Conservation (phyloP, 2,797 vertebrate species). For the Tragelaphus oryx region DNA sequence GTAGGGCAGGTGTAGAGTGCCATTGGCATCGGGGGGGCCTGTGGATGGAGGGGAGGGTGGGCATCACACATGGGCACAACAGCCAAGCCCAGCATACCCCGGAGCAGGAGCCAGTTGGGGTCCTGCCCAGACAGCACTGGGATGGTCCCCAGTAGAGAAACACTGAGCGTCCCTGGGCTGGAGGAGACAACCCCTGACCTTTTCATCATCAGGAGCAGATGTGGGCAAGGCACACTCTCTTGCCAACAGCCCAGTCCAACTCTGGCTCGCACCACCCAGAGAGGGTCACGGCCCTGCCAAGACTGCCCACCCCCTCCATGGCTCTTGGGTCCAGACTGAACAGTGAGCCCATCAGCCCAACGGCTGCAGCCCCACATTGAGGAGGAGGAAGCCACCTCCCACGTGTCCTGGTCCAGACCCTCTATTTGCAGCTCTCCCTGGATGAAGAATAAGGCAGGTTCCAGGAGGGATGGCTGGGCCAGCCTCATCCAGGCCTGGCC, state of each 20-base stretch:
- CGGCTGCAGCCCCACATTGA: neutral
- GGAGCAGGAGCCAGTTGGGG: neutral
- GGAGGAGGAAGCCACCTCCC: neutral
- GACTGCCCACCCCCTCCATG: neutral
- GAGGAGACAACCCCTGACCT: fast-evolving
- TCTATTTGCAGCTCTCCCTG: neutral
- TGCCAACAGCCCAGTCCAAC: neutral
- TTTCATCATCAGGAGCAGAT: neutral
- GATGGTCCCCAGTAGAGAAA: neutral
- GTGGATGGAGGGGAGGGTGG: neutral
- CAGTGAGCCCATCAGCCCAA: neutral
- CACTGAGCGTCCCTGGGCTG: neutral
- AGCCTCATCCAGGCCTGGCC: neutral
- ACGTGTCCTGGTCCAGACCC: neutral
- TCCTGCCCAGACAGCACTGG: neutral
- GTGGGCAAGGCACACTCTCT: neutral
- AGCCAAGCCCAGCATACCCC: neutral
- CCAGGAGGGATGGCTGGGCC: neutral
- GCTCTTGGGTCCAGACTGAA: neutral
- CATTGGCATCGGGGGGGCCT: slow-evolving; percentile 80
- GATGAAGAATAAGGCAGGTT: neutral
- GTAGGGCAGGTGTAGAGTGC: slow-evolving; percentile 89
- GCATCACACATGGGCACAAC: neutral
- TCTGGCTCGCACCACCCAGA: neutral
- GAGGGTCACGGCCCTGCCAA: neutral